Evolutionary conservation across 2,888 invertebrate genomes (phyloP), one percentile per base, ranked within the genome.

Genomic region (Pantelozetes paolii): DNA sequence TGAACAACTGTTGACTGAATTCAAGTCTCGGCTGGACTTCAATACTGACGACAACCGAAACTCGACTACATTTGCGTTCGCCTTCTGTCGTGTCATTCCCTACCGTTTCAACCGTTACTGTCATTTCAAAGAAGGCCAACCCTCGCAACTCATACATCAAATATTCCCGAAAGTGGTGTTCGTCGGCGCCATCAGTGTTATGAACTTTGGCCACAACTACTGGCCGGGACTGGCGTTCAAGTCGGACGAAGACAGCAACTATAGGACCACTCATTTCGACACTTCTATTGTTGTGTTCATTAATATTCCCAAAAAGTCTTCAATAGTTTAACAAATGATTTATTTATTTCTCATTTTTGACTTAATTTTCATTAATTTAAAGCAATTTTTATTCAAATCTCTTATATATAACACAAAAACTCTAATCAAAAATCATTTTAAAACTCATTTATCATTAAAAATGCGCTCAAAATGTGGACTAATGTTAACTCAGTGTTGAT

Each of bases 51-150:
- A 64, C 36, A 18, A 2, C 20, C n/a, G 20, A 9, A 18, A 36
- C 9, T 64, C 64, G 20, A 36, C 32, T 8, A 64, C 64, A 32
- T 36, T 64, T 11, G 64, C 64, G 32, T 64, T 64, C 36, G 64
- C 20, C 32, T 64, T 64, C 36, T 64, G 36, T 36, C 64, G 64
- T 30, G 36, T 64, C 15, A 64, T 64, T 11, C 64, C 64, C 36
- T 64, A 64, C n/a, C 64, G 64, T 9, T 64, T 64, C 36, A 32
- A 36, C 36, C 18, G 64, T 5, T 64, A 64, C 64, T 64, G 64
- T 64, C 64, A 64, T 36, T 64, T 64, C 64, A 64, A 64, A 64
- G 64, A 64, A n/a, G 64, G 64, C 36, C n/a, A 32, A n/a, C 36
- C 32, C 32, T 64, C 64, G 11, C 64, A 64, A 64, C 36, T 64